Evolutionary conservation across 64 coral and sea anemone genomes (phyloP).

Genomic region (Pocillopora verrucosa): DNA sequence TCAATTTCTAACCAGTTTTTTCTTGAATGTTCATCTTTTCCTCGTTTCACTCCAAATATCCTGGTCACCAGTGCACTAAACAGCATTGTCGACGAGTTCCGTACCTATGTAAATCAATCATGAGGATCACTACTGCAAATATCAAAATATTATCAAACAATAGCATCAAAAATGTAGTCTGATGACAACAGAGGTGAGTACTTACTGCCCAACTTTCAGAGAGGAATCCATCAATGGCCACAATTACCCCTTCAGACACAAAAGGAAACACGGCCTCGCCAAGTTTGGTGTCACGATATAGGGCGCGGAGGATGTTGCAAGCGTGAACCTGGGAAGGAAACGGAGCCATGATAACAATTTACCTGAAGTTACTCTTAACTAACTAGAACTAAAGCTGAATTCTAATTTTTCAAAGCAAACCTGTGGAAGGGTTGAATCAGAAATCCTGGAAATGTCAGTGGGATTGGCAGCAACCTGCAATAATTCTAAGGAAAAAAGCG

Average conservation of each 20-base stretch:
- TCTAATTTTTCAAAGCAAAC: neutral
- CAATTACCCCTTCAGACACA: constrained; percentile 73
- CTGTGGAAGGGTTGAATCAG: constrained; percentile 86
- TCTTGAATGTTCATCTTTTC: constrained; percentile 83
- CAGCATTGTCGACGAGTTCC: constrained; percentile 90
- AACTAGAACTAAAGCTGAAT: neutral
- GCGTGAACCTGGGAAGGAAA: constrained; percentile 73
- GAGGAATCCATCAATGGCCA: constrained; percentile 77
- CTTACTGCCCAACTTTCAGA: constrained; percentile 96
- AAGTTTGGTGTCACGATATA: constrained; percentile 89
- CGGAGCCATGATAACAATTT: neutral
- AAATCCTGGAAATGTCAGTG: constrained; percentile 23
- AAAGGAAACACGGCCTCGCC: constrained; percentile 93
- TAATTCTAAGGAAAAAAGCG: constrained; percentile 36
- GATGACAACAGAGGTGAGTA: neutral
- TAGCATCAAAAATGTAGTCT: neutral
- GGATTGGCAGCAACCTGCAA: constrained; percentile 69
- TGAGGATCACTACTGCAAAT: neutral
- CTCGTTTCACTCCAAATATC: constrained; percentile 89
- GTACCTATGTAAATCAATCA: constrained; percentile 48
- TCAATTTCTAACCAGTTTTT: constrained; percentile 54
- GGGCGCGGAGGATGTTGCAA: constrained; percentile 80
- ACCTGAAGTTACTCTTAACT: neutral
- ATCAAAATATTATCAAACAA: neutral
- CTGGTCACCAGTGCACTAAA: constrained; percentile 95